Evolutionary conservation across 2,113 vertebrate species (phyloP).

Genomic region (Oreocharis arfaki): DNA sequence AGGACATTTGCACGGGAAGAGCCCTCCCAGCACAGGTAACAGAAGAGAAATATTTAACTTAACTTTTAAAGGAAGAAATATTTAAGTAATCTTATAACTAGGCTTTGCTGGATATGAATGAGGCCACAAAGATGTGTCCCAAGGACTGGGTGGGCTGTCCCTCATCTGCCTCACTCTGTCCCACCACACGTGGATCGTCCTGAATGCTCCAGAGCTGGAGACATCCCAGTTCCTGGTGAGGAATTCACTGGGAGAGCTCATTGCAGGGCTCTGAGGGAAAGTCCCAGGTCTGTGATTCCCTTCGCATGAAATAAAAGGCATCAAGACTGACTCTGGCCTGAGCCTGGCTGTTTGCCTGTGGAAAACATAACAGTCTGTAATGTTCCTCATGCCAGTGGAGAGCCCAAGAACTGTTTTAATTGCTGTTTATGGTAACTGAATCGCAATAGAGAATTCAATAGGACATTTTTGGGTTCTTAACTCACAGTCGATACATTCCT

Average conservation of each 20-base stretch:
- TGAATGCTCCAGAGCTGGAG: background rate
- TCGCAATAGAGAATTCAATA: background rate
- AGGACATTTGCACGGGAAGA: background rate
- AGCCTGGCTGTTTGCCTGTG: background rate
- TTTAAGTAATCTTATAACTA: background rate
- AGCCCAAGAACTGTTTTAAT: slow-evolving; percentile 24
- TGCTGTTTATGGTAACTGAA: slow-evolving; percentile 29
- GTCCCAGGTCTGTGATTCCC: background rate
- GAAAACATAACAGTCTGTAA: slow-evolving; percentile 16
- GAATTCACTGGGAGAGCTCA: background rate
- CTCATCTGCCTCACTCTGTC: background rate
- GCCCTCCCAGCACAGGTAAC: no score
- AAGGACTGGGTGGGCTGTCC: background rate
- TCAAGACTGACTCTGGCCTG: background rate
- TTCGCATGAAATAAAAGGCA: background rate
- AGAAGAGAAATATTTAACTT: background rate
- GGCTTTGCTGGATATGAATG: background rate
- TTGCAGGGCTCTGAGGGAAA: background rate
- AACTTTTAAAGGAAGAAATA: background rate
- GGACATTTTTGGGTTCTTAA: slow-evolving; percentile 25
- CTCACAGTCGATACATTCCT: background rate
- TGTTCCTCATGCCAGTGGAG: background rate
- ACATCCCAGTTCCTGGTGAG: rapidly evolving
- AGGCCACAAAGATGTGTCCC: rapidly evolving
- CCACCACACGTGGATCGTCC: background rate